phyloP scores from a whole-genome alignment of 2,797 vertebrate genomes.

The Characodon lateralis region DNA sequence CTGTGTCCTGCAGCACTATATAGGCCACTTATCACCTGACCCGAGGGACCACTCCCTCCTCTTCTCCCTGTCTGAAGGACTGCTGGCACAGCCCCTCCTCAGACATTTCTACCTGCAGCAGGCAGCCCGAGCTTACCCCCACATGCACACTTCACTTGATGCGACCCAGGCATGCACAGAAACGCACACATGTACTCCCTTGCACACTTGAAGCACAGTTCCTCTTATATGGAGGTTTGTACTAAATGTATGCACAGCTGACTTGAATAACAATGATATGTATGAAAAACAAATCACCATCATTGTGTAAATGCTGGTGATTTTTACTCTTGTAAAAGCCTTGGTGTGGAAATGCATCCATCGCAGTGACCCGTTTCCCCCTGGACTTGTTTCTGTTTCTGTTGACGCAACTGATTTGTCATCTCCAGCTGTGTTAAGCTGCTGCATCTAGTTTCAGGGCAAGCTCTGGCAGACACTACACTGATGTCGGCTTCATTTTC shows the following conservation, averaged over 20 bases:
- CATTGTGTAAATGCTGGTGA: slow-evolving; percentile 13
- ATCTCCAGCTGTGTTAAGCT: slow-evolving; percentile 49
- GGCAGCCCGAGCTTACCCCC: slow-evolving; percentile 22
- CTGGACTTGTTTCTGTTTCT: slow-evolving; percentile 39
- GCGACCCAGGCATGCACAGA: slow-evolving; percentile 37
- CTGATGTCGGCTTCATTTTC: slow-evolving; percentile 56
- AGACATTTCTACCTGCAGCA: slow-evolving; percentile 45
- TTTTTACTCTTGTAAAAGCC: slow-evolving; percentile 13
- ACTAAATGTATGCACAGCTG: slow-evolving; percentile 22
- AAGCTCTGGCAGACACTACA: slow-evolving; percentile 39
- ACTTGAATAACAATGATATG: slow-evolving; percentile 39
- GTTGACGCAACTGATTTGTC: slow-evolving; percentile 42
- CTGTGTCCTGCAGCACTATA: slow-evolving; percentile 67
- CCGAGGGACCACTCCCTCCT: slow-evolving; percentile 72
- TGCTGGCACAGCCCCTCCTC: slow-evolving; percentile 39
- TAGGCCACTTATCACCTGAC: slow-evolving; percentile 79
- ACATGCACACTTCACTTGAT: slow-evolving; percentile 38
- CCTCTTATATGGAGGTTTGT: slow-evolving; percentile 19
- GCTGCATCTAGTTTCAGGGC: slow-evolving; percentile 45
- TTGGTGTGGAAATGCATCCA: slow-evolving; percentile 6
- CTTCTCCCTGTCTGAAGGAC: slow-evolving; percentile 40
- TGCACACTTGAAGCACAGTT: slow-evolving; percentile 29
- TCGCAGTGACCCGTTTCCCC: slow-evolving; percentile 23
- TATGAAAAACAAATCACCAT: not conserved
- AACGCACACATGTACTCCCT: slow-evolving; percentile 32